Evolutionary conservation across 1,140 invertebrate species (phyloP), one percentile per base, ranked within the genome.

Genomic region (Drosophila kurseongensis): DNA sequence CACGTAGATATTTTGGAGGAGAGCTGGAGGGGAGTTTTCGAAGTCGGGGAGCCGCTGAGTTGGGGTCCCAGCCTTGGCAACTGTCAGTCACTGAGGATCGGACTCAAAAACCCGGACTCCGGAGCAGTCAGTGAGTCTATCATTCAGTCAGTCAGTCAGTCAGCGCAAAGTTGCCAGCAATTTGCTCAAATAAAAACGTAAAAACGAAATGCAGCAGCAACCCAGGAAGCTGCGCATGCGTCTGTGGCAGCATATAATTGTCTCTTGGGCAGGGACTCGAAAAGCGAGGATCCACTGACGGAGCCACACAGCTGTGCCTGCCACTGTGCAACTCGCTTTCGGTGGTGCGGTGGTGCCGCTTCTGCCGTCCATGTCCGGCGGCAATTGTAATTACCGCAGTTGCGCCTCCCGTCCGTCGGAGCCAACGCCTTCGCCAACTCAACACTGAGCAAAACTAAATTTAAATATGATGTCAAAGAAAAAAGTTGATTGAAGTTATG

Each of bases 381-480:
- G 84, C 84, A 89, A 89, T 89, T 89, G 84, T 89, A 89, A 89
- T 89, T 89, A 89, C 84, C 84, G 80, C 84, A 89, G 84, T 89
- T 89, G 84, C 84, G 84, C 84, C 84, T 88, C 84, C 84, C 84
- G 84, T 88, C 66, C 84, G 80, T 84, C 67, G 72, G 67, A 83
- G 83, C 82, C 83, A 88, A 88, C 79, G 83, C 82, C 82, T 86
- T 86, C 79, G 82, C 82, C 78, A 71, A 71, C 44, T 66, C 14
- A 13, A 66, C 65, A 68, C 61, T 68, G 47, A 68, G 27, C 42
- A 54, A 56, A 59, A 65, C 41, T 27, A 47, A 23, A 23, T 23
- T 23, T 23, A 23, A 23, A 23, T 4, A 23, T 23, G 2, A 23
- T 23, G 3, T 23, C 23, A 23, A 23, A 4, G 1, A 2, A 23